Percentiles rank a stretch among this genome's conserved stretches.
phyloP scores from a whole-genome alignment of 2,113 vertebrate species.

The Aegypius monachus region DNA sequence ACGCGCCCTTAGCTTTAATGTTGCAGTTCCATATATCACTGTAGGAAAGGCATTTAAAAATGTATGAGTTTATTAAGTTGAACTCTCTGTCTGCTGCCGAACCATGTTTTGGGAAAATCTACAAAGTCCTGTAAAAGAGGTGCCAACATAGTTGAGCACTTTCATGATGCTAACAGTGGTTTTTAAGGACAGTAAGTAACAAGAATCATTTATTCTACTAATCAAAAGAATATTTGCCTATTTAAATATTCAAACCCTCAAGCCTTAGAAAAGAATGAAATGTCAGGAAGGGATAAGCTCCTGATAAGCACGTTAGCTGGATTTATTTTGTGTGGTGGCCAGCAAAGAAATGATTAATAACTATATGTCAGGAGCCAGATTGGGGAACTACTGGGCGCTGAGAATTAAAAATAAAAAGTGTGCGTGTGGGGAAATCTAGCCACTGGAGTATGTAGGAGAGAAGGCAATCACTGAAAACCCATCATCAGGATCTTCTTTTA shows the following conservation, averaged over 20 bases:
- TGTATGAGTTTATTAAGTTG: not conserved
- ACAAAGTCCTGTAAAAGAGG: not conserved
- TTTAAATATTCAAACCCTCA: constrained; percentile 44
- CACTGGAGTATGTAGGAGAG: not conserved
- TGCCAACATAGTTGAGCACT: not conserved
- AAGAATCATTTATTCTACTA: constrained; percentile 18
- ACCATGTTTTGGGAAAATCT: not conserved
- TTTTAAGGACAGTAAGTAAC: not conserved
- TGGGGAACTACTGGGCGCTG: not conserved
- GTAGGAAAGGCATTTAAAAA: not conserved
- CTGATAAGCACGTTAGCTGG: not conserved
- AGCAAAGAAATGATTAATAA: constrained; percentile 19
- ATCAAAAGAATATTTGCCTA: constrained; percentile 39
- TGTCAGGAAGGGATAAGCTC: constrained; percentile 19
- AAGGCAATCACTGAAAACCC: not conserved
- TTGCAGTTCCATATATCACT: not conserved
- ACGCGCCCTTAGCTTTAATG: not conserved
- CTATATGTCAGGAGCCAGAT: not conserved
- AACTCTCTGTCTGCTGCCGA: not conserved
- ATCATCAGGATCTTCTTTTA: not conserved
- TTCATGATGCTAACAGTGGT: not conserved
- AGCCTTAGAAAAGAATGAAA: not conserved
- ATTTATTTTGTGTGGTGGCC: constrained; percentile 28
- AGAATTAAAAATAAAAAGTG: not conserved
- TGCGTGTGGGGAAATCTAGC: no score